Evolutionary conservation across 1,140 invertebrate genomes (phyloP).

Genomic region (Trichomalopsis sarcophagae): DNA sequence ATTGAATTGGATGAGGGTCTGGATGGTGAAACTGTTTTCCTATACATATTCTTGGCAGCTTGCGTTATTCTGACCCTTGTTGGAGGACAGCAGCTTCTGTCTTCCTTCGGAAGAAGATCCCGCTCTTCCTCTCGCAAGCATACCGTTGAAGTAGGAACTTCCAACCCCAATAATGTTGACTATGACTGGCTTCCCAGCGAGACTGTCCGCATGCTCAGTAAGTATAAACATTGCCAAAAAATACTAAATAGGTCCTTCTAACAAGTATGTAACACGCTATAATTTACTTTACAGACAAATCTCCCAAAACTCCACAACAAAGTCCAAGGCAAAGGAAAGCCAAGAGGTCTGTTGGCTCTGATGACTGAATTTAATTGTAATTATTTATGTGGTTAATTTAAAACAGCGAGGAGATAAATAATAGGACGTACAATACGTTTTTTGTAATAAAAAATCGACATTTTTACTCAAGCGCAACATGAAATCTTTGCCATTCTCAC

Average conservation of each 20-base stretch:
- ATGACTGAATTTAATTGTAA: constrained; percentile 70
- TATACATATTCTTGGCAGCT: constrained; percentile 95
- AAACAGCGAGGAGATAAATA: constrained; percentile 21
- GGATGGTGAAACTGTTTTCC: constrained; percentile 98
- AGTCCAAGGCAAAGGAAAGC: constrained; percentile 84
- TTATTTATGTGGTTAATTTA: constrained; percentile 52
- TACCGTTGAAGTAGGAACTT: constrained; percentile 84
- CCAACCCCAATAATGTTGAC: constrained; percentile 94
- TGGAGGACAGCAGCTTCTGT: constrained; percentile 91
- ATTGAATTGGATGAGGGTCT: constrained; percentile 97
- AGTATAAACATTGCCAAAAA: constrained; percentile 71
- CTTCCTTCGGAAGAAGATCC: constrained; percentile 82
- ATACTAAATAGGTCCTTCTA: background rate
- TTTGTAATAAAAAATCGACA: constrained; percentile 38
- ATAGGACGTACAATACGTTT: constrained; percentile 40
- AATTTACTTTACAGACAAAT: constrained; percentile 70
- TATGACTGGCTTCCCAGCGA: constrained; percentile 98
- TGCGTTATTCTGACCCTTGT: constrained; percentile 91
- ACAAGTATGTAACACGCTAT: background rate
- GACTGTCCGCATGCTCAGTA: constrained; percentile 87
- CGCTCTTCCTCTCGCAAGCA: constrained; percentile 78
- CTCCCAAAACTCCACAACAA: constrained; percentile 77
- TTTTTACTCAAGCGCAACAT: constrained; percentile 45
- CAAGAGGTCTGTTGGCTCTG: constrained; percentile 81
- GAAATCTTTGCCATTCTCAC: constrained; percentile 35